Conservation (phyloP, 1,140 invertebrate genomes). For the Microplitis mediator region DNA sequence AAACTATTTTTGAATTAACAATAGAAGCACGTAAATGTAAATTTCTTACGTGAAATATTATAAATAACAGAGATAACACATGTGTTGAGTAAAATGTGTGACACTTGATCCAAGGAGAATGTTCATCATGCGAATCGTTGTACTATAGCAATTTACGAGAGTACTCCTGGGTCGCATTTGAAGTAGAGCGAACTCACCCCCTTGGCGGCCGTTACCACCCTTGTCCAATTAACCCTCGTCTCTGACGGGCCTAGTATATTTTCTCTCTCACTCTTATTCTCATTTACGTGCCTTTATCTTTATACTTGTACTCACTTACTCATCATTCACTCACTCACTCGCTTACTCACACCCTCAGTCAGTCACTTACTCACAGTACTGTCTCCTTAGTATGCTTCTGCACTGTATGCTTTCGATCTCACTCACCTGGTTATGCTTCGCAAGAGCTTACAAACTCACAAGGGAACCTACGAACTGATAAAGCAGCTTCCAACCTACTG, state of each 20-base stretch:
- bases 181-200: slow-evolving; percentile 19
- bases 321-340: not conserved
- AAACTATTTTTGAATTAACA: no score
- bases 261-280: not conserved
- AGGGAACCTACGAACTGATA: slow-evolving; percentile 4
- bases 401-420: not conserved
- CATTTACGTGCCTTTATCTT: not conserved
- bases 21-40: no score
- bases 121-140: slow-evolving; percentile 10
- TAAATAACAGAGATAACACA: not conserved
- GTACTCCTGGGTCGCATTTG: slow-evolving; percentile 21
- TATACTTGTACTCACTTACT: not conserved
- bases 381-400: not conserved
- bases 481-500: not conserved
- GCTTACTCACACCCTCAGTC: not conserved
- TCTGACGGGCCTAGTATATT: slow-evolving; percentile 24
- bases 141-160: slow-evolving; percentile 20
- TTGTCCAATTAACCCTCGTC: slow-evolving; percentile 26
- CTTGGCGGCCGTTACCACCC: slow-evolving; percentile 21
- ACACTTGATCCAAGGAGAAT: slow-evolving; percentile 6
- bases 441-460: slow-evolving; percentile 12
- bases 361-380: not conserved
- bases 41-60: no score
- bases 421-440: no score
- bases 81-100: not conserved